phyloP scores from a whole-genome alignment of 2,888 invertebrate species.

The Iphiclides podalirius region DNA sequence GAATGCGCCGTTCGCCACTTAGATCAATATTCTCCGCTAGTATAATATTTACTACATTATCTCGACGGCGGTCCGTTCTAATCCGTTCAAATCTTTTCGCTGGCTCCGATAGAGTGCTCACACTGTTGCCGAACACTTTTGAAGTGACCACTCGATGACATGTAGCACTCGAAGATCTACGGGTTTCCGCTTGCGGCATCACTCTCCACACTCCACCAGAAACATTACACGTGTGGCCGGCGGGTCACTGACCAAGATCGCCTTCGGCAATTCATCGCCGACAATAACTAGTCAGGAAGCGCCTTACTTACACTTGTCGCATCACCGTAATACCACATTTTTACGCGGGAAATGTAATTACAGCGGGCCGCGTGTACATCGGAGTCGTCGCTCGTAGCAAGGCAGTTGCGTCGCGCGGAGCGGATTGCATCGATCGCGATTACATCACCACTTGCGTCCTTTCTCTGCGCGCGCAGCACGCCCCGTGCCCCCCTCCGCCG shows the following conservation, averaged over 20 bases:
- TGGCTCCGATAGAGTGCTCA: constrained; percentile 13
- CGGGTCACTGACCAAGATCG: constrained; percentile 54
- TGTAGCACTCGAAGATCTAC: too few relatives aligned
- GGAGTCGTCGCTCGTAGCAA: constrained; percentile 27
- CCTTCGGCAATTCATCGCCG: background rate
- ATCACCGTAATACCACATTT: constrained; percentile 1
- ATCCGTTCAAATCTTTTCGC: constrained; percentile 25
- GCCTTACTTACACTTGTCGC: background rate
- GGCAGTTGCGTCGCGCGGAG: constrained; percentile 45
- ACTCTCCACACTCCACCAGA: constrained; percentile 12
- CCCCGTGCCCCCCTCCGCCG: constrained; percentile 37
- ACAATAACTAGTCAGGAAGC: background rate
- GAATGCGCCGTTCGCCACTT: constrained; percentile 39
- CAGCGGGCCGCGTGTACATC: constrained; percentile 8
- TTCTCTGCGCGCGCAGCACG: constrained; percentile 75
- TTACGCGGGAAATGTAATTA: background rate
- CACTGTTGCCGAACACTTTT: background rate
- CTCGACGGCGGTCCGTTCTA: constrained; percentile 36
- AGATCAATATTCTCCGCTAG: constrained; percentile 56
- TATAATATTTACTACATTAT: constrained; percentile 41
- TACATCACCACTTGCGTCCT: constrained; percentile 76
- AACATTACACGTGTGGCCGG: constrained; percentile 46
- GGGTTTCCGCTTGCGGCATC: background rate
- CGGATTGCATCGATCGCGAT: constrained; percentile 75
- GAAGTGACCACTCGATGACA: too few relatives aligned